Percentiles rank a stretch among this genome's conserved stretches.
phyloP scores from a whole-genome alignment of 53 echinoderm and acorn worm genomes.

The Astropecten irregularis region DNA sequence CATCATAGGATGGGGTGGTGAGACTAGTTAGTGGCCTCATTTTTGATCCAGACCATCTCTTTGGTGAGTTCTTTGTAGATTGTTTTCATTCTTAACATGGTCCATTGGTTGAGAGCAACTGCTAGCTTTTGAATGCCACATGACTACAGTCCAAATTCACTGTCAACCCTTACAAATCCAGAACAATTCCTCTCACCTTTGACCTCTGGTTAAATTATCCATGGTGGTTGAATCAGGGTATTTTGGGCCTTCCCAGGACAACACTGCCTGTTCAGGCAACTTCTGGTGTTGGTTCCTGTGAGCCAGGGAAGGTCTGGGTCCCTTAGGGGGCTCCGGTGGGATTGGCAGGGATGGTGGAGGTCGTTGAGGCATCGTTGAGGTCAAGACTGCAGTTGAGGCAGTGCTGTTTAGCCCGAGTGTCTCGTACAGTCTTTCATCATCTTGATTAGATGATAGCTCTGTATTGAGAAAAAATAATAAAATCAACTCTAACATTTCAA shows the following conservation, averaged over 20 bases:
- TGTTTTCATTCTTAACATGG: too few species aligned
- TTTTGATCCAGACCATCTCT: too few species aligned
- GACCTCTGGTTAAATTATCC: slow-evolving; percentile 37
- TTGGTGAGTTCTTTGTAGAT: too few species aligned
- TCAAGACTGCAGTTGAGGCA: background rate
- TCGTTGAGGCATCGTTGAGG: slow-evolving; percentile 26
- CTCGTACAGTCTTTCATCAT: slow-evolving; percentile 36
- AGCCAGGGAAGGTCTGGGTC: slow-evolving; percentile 15
- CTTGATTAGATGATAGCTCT: slow-evolving; percentile 22
- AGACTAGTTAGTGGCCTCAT: too few species aligned
- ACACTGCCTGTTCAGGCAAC: background rate
- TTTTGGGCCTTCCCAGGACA: background rate
- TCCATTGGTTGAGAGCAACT: too few species aligned
- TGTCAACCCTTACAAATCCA: too few species aligned
- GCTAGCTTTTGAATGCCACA: too few species aligned
- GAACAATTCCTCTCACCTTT: slow-evolving; percentile 72
- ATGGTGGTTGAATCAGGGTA: slow-evolving; percentile 56
- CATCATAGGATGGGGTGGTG: too few species aligned
- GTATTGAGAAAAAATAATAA: background rate
- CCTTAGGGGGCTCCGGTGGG: slow-evolving; percentile 30
- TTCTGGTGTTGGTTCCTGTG: background rate
- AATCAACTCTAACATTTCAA: too few species aligned
- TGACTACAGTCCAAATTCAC: too few species aligned
- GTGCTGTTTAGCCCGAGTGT: slow-evolving; percentile 46
- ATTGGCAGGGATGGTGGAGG: background rate